Evolutionary conservation across 1,140 invertebrate species (phyloP).

Genomic region (Stegodyphus mimosarum): DNA sequence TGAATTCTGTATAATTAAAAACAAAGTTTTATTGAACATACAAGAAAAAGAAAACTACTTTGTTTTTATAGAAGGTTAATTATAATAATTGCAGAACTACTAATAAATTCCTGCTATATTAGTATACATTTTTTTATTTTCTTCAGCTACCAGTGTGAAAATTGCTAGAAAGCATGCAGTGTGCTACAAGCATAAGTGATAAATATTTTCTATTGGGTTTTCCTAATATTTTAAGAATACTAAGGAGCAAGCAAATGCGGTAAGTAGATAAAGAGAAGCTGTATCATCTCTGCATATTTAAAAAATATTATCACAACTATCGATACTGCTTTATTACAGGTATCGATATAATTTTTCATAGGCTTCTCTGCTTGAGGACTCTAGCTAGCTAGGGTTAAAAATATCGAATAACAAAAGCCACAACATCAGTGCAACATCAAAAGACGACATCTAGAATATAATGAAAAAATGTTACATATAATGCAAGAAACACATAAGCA

Average conservation of each 20-base stretch:
- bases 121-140: no score
- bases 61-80: background rate
- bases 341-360: background rate
- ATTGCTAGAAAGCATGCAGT: no score
- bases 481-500: slow-evolving; percentile 53
- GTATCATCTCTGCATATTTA: background rate
- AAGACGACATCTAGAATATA: slow-evolving; percentile 40
- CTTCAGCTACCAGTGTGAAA: no score
- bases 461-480: slow-evolving; percentile 26
- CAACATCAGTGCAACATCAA: slow-evolving; percentile 52
- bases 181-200: no score
- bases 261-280: background rate
- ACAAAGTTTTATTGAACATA: no score
- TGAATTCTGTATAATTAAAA: no score
- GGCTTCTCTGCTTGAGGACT: slow-evolving; percentile 25
- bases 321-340: no score
- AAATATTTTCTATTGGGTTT: background rate
- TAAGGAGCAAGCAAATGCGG: slow-evolving; percentile 35
- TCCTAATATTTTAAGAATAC: background rate
- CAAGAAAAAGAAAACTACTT: background rate
- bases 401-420: slow-evolving; percentile 39
- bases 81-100: no score
- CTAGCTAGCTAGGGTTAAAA: slow-evolving; percentile 3
- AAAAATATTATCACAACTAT: no score
- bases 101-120: no score